A percentile compares a stretch with the other conserved stretches of the same genome.
Evolutionary conservation across 2,113 vertebrate genomes (phyloP).

Genomic region (Meles meles): DNA sequence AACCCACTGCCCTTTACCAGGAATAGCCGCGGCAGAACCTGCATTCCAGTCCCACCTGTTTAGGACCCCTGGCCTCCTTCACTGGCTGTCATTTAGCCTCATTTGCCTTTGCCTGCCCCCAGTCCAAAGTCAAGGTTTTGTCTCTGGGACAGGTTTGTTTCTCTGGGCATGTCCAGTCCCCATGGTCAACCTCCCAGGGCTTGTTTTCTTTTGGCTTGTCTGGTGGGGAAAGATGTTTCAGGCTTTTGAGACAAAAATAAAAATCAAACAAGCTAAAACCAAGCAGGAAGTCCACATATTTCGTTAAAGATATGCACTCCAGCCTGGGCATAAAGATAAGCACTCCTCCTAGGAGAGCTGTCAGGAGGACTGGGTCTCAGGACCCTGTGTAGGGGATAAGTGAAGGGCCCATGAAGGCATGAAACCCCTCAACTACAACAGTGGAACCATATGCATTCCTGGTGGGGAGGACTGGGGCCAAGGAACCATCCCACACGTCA

Average conservation of each 20-base stretch:
- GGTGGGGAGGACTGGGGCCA: no score
- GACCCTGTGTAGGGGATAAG: not conserved
- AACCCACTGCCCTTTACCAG: not conserved
- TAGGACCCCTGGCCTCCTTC: not conserved
- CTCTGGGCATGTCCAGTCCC: not conserved
- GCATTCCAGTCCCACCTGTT: not conserved
- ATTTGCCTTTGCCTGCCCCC: not conserved
- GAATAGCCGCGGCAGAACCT: not conserved
- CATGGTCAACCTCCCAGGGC: not conserved
- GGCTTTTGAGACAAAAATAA: not conserved
- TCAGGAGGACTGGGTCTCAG: not conserved
- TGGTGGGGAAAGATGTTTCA: not conserved
- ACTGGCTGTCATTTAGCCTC: not conserved
- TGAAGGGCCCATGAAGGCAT: not conserved
- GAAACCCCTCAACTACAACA: no score
- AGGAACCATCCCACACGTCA: not conserved
- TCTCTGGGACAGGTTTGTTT: not conserved
- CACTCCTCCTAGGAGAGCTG: not conserved
- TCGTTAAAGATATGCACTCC: not conserved
- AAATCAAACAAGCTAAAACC: conserved; percentile 14
- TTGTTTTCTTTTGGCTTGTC: not conserved
- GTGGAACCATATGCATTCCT: not conserved
- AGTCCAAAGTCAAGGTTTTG: not conserved
- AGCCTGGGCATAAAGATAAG: not conserved
- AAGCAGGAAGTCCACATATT: not conserved